Conservation (phyloP, 2,797 vertebrate genomes). For the Neosilurus hyrtlii region DNA sequence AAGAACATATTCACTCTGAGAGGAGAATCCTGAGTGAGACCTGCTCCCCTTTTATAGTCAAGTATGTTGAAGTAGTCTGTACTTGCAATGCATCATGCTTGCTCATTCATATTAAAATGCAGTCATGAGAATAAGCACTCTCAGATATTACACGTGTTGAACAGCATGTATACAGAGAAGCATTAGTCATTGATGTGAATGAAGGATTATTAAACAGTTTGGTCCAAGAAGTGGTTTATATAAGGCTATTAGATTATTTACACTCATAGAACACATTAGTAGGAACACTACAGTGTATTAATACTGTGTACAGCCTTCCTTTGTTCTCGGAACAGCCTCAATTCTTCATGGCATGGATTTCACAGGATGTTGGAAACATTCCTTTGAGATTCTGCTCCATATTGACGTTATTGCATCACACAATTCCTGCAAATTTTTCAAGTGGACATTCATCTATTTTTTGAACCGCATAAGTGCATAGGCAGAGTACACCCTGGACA, state of each 20-base stretch:
- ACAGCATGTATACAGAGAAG: too few relatives aligned
- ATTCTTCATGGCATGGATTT: too few relatives aligned
- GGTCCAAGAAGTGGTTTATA: not conserved
- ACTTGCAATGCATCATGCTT: not conserved
- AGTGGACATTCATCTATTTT: too few relatives aligned
- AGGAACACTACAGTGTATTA: too few relatives aligned
- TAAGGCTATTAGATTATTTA: not conserved
- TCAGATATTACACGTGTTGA: not conserved
- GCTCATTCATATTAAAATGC: not conserved
- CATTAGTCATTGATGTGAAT: not conserved
- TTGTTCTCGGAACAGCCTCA: too few relatives aligned
- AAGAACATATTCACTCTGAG: slow-evolving; percentile 91
- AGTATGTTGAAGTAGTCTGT: slow-evolving; percentile 69
- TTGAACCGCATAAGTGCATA: too few relatives aligned
- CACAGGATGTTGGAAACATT: too few relatives aligned
- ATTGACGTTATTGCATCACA: too few relatives aligned
- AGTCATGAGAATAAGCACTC: not conserved
- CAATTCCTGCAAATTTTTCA: too few relatives aligned
- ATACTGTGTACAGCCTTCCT: too few relatives aligned
- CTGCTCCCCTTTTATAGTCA: slow-evolving; percentile 86
- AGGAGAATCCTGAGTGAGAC: slow-evolving; percentile 86
- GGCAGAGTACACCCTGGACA: too few relatives aligned
- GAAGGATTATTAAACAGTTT: not conserved
- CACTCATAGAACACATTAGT: not conserved
- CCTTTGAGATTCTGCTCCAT: too few relatives aligned